A percentile compares a stretch with the other conserved stretches of the same genome.
Conservation (phyloP, 1,140 invertebrate species). For the Heliconius himera region DNA sequence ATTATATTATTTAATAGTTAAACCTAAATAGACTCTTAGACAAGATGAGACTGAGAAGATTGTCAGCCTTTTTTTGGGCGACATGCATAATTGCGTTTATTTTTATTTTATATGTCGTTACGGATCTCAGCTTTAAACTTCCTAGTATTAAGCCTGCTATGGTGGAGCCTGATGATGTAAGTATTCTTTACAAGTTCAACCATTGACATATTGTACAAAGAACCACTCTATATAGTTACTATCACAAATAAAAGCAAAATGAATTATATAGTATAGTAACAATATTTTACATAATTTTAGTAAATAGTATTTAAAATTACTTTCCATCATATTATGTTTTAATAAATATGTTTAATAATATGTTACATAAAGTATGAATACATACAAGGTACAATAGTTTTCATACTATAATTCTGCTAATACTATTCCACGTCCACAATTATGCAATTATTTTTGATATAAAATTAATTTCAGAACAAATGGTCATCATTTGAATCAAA, state of each 20-base stretch:
- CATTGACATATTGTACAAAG: not conserved
- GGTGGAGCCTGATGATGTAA: conserved; percentile 75
- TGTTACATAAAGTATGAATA: too few relatives aligned
- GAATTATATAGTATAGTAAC: too few relatives aligned
- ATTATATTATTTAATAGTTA: not conserved
- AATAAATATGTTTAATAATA: too few relatives aligned
- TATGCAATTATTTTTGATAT: not conserved
- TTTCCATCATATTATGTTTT: not conserved
- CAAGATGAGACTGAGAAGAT: conserved; percentile 73
- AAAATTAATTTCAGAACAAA: conserved; percentile 81
- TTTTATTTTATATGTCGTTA: conserved; percentile 76
- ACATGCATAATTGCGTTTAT: conserved; percentile 73
- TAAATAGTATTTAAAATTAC: too few relatives aligned
- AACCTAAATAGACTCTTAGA: not conserved
- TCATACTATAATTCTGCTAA: too few relatives aligned
- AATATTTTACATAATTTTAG: not conserved
- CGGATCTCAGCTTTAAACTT: conserved; percentile 73
- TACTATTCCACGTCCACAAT: not conserved
- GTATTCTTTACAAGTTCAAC: conserved; percentile 29
- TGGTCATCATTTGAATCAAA: conserved; percentile 86
- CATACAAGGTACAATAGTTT: too few relatives aligned
- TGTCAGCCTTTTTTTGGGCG: conserved; percentile 75
- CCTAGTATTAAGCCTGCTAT: conserved; percentile 70
- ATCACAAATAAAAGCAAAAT: not conserved
- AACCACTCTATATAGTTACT: not conserved